Evolutionary conservation across 1,140 invertebrate species (phyloP).

Genomic region (Drosophila pachea): DNA sequence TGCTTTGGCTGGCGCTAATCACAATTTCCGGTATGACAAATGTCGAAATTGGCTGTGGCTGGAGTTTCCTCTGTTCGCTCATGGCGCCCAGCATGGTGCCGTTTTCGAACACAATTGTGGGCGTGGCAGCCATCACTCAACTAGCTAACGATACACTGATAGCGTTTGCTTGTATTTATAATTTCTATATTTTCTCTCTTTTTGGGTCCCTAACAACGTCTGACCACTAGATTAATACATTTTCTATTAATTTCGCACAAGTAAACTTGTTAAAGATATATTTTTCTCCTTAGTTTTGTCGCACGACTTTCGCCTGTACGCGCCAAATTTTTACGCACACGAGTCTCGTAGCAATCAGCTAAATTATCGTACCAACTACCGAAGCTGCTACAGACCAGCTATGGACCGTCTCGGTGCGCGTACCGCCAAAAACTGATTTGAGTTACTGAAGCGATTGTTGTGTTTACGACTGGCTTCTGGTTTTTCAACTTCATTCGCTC

Average conservation of each 20-base stretch:
- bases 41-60: constrained; percentile 18
- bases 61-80: constrained; percentile 39
- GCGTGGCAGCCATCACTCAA: constrained; percentile 38
- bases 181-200: neutral
- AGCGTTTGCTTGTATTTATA: constrained; percentile 13
- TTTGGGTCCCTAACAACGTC: constrained; percentile 11
- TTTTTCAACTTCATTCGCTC: constrained; percentile 54
- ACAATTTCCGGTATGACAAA: constrained; percentile 66
- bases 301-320: constrained; percentile 29
- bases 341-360: constrained; percentile 29
- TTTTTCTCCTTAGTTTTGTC: constrained; percentile 8
- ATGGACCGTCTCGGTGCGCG: constrained; percentile 53
- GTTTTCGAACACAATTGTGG: constrained; percentile 63
- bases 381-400: constrained; percentile 1
- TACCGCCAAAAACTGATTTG: constrained; percentile 75
- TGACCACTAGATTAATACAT: constrained; percentile 34
- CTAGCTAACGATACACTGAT: neutral
- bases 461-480: constrained; percentile 66
- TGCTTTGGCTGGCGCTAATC: constrained; percentile 61
- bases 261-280: constrained; percentile 22
- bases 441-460: constrained; percentile 58
- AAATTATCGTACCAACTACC: constrained; percentile 2
- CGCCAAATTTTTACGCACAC: constrained; percentile 39
- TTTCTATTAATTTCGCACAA: constrained; percentile 13
- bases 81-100: constrained; percentile 69